Conservation (phyloP, 2,797 vertebrate species). For the Bovichtus diacanthus region DNA sequence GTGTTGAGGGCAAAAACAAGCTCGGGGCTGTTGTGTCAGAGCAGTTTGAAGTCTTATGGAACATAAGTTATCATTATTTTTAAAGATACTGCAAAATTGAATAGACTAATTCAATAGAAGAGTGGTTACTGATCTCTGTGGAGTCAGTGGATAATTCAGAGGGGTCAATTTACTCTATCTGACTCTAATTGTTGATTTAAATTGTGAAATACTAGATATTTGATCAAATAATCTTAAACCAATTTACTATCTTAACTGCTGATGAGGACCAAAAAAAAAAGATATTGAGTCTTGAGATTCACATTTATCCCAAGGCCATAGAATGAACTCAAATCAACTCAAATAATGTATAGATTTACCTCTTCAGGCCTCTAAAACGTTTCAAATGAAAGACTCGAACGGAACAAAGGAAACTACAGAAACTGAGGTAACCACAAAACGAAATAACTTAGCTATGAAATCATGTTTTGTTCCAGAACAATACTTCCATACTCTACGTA, state of each 20-base stretch:
- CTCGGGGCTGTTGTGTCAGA: constrained; percentile 2
- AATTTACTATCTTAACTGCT: not conserved
- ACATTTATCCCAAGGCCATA: not conserved
- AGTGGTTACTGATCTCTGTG: not conserved
- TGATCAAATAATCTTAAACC: not conserved
- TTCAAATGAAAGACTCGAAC: not conserved
- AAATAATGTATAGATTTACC: not conserved
- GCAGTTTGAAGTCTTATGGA: not conserved
- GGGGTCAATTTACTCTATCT: not conserved
- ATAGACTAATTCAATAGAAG: not conserved
- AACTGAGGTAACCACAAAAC: constrained; percentile 16
- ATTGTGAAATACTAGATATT: not conserved
- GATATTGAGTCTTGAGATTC: not conserved
- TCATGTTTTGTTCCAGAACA: constrained; percentile 40
- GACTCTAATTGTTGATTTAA: not conserved
- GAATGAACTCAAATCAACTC: not conserved
- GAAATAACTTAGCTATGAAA: constrained; percentile 45
- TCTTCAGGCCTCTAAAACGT: not conserved
- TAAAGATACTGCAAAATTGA: not conserved
- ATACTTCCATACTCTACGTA: constrained; percentile 9
- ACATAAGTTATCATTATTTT: not conserved
- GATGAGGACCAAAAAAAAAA: not conserved
- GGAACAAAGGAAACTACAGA: not conserved
- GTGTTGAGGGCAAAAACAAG: constrained; percentile 31
- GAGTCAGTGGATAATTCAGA: not conserved